Conservation (phyloP, 2,797 vertebrate species). For the Darevskia mixta region DNA sequence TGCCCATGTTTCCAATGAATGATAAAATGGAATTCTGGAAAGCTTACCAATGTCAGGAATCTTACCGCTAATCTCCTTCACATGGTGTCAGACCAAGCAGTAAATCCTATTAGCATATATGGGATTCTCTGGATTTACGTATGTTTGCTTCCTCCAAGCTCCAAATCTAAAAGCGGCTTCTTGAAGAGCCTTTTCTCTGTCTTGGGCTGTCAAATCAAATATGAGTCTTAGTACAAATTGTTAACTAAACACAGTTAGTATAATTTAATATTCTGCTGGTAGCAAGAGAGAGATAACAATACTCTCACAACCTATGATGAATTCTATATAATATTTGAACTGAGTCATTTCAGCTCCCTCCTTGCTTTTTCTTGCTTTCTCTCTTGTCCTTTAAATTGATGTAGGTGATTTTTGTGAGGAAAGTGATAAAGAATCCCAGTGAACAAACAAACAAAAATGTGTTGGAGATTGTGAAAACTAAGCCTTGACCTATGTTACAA, state of each 20-base stretch:
- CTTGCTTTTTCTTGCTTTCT: not conserved
- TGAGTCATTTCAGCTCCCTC: conserved; percentile 18
- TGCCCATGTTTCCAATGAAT: conserved; percentile 18
- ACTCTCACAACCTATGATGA: not conserved
- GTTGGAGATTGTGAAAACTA: not conserved
- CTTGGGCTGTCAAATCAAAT: conserved; percentile 19
- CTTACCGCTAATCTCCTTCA: conserved; percentile 33
- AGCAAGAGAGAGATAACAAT: not conserved
- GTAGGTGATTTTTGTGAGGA: conserved; percentile 19
- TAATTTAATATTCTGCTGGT: conserved; percentile 7
- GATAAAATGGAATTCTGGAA: conserved; percentile 44
- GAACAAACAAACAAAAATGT: not conserved
- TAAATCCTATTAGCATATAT: conserved; percentile 23
- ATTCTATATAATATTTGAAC: not conserved
- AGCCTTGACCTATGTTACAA: not conserved
- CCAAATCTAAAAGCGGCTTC: not conserved
- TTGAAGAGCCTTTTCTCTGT: conserved; percentile 16
- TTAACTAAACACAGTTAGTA: conserved; percentile 29
- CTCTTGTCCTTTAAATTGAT: not conserved
- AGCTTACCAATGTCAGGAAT: conserved; percentile 30
- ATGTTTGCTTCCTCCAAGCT: conserved; percentile 38
- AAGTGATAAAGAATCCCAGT: not conserved
- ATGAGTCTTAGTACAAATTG: conserved; percentile 32
- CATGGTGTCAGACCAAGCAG: conserved; percentile 27
- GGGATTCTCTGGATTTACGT: conserved; percentile 34